Conservation (phyloP, 2,888 invertebrate genomes). For the Polydesmus complanatus region DNA sequence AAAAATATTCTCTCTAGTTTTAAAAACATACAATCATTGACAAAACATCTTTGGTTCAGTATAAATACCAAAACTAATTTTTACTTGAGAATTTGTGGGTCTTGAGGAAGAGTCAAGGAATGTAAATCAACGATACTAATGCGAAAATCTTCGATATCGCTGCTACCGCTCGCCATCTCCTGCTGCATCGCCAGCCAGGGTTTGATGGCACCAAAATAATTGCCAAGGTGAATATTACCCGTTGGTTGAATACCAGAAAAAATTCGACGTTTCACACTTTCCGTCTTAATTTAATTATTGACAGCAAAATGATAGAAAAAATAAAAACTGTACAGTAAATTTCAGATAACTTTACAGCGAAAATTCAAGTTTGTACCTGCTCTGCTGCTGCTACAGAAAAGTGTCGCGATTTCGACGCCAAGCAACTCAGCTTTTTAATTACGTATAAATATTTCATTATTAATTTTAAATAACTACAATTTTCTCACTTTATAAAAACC, state of each 20-base stretch:
- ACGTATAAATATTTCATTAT: too few relatives aligned
- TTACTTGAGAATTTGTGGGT: constrained; percentile 29
- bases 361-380: too few relatives aligned
- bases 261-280: neutral
- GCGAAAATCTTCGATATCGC: constrained; percentile 44
- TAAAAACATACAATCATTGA: constrained; percentile 4
- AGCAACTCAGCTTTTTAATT: too few relatives aligned
- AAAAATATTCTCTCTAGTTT: constrained; percentile 52
- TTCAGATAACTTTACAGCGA: too few relatives aligned
- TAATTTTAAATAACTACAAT: too few relatives aligned
- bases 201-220: constrained; percentile 9
- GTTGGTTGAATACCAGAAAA: constrained; percentile 13
- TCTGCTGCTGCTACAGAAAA: too few relatives aligned
- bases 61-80: constrained; percentile 12
- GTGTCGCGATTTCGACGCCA: too few relatives aligned
- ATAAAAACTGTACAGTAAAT: too few relatives aligned
- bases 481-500: too few relatives aligned
- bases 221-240: constrained; percentile 5
- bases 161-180: constrained; percentile 29
- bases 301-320: too few relatives aligned
- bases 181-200: constrained; percentile 66
- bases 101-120: constrained; percentile 60
- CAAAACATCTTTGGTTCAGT: neutral
- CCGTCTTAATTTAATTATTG: too few relatives aligned
- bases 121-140: constrained; percentile 85